Evolutionary conservation across 2,888 invertebrate species (phyloP), one percentile per base, ranked within the genome.

Genomic region (Napeogenes sylphis): DNA sequence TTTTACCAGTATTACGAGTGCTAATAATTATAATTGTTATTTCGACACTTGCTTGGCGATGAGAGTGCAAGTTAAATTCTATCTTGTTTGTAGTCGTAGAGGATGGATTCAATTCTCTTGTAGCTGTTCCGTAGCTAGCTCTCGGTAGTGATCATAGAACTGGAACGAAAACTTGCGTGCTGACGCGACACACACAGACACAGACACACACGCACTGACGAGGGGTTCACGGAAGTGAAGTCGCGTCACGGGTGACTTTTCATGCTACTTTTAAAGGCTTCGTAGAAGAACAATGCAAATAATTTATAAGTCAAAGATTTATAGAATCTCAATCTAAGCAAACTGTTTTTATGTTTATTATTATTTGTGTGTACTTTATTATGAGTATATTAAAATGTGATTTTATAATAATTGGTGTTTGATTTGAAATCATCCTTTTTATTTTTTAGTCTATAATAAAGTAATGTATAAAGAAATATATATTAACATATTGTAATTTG

Each of bases 311-410:
- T 30, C 12, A 63, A 60, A 57, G 33, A 47, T 63, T 60, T 56
- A 42, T 63, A 63, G 63, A 71, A 64, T 67, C 68, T 70, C 64
- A 69, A 67, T 66, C 68, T 63, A 67, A 64, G 64, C 62, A 58
- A 59, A 67, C 72, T 69, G 62, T 69, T 69, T 64, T 55, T 63
- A 64, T 68, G 59, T 63, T 65, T 68, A 63, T 55, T 66, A 65
- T 69, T 61, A 75, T 74, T 78, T 76, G 75, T 79, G 78, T 81
- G 76, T 10, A 76, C 70, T 75, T 78, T 75, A 78, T 71, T 74
- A 78, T 79, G 71, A 70, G 59, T 77, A 75, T 77, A 82, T 75
- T 81, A 82, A 82, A 83, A 76, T 68, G 74, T 79, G 79, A 73
- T 80, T 83, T 83, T 66, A 42, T 69, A 69, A 68, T 60, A 45